These are phyloP conservation scores for Chaenodraco wilsoni DNA, from an alignment of 2,797 vertebrate species.

Conservation along the genomic window DNA sequence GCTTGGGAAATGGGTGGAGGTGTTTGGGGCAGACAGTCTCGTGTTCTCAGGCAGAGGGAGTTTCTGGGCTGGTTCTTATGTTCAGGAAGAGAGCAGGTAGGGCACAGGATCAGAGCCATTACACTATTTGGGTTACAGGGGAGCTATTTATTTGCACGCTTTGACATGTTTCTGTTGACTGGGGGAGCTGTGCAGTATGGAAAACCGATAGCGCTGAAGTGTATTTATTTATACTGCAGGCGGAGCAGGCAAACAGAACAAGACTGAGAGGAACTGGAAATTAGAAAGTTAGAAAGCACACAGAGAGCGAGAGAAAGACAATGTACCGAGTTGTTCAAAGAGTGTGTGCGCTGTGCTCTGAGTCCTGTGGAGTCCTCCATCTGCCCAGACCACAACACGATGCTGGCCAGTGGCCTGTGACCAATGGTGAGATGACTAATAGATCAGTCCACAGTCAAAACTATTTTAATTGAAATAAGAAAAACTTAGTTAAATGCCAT, in stretches of 20 bases:
- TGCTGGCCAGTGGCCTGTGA: conserved; percentile 44
- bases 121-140: conserved; percentile 78
- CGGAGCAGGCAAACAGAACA: conserved; percentile 64
- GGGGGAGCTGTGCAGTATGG: conserved; percentile 52
- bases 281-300: conserved; percentile 31
- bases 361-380: conserved; percentile 66
- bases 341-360: conserved; percentile 30
- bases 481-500: background rate
- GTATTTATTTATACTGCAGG: conserved; percentile 77
- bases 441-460: conserved; percentile 19
- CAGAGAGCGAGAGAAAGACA: conserved; percentile 17
- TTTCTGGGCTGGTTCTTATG: conserved; percentile 51
- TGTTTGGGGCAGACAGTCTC: conserved; percentile 33
- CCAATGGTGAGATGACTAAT: conserved; percentile 20
- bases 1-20: conserved; percentile 31
- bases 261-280: conserved; percentile 35
- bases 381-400: conserved; percentile 44
- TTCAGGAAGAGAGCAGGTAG: conserved; percentile 68
- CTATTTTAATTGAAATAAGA: background rate
- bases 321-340: conserved; percentile 36
- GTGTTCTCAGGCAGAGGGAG: conserved; percentile 27
- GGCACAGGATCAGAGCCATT: conserved; percentile 76
- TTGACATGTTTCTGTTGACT: conserved; percentile 74
- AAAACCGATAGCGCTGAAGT: conserved; percentile 69
- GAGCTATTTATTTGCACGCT: conserved; percentile 79